Base-by-base conservation (phyloP, 2,113 vertebrate species). In the Dicerorhinus sumatrensis region DNA sequence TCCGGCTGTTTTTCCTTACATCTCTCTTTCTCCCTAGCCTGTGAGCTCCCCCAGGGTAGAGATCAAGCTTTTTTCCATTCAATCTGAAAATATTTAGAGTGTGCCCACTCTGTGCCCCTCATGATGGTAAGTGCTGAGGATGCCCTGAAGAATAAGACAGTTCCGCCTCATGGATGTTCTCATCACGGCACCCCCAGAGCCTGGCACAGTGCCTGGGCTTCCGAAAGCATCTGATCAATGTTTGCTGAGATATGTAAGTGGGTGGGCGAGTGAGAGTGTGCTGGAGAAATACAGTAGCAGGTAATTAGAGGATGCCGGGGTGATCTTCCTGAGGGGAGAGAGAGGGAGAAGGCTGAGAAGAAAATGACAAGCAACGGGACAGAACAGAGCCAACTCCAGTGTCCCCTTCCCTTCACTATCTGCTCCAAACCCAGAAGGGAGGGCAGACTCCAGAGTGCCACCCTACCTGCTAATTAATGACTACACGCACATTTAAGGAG, bases 141-240 rank as follows among this genome's bases (percentile, higher is more conserved):
- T 10, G 8, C 51, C 62, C 48, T 56, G 16, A 54, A n/a, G 84
- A n/a, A 20, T 21, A 70, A 17, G 33, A 42, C 6, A n/a, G 81
- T 10, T 39, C 8, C 56, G 36, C 80, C 69, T 18, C 3, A 54
- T 2, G 18, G 36, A 36, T 0, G 0, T 12, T 73, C 56, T 76
- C 51, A 6, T 20, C 0, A 0, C 21, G 0, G 9, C 21, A 58
- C 13, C 65, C n/a, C 9, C 8, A 6, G 10, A 65, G 62, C 58
- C 29, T 1, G 51, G 88, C 86, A 33, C 60, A 33, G 58, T 4
- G 2, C 60, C 56, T 8, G 33, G 63, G 23, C 31, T 67, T 51
- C 0, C 1, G 42, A 42, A n/a, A 70, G 84, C 0, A 1, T 77
- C 54, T 11, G 0, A 3, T 93, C 12, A 3, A 0, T 10, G 20